Evolutionary conservation across 2,797 vertebrate genomes (phyloP), one percentile per base, ranked within the genome.

Genomic region (Otolemur crassicaudatus): DNA sequence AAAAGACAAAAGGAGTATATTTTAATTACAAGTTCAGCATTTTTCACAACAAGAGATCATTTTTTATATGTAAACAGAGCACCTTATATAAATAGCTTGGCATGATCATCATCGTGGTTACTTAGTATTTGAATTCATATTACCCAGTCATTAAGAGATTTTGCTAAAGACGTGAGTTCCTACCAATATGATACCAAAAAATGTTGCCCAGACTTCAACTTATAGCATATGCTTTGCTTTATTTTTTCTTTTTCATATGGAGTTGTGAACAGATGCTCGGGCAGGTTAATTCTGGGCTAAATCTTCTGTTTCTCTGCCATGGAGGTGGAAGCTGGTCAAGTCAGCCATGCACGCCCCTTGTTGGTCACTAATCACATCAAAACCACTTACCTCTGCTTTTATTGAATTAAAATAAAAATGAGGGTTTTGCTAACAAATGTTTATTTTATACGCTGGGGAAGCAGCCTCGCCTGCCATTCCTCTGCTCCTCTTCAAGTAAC

Each of bases 341-440:
- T 76, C 40, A 49, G 85, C 40, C 46, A 34, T 7, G 3, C 49
- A 3, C 27, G 37, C 95, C 93, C 63, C 73, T 95, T 83, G 81
- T 82, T 49, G 17, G 60, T 90, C 91, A 95, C 96, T 95, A 96
- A 94, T 95, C 93, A 94, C 81, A 95, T 92, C 69, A 93, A 94
- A 97, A 27, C 7, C 84, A 90, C 77, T 97, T 91, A 95, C 63
- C 90, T 96, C 94, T 87, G 46, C 53, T 94, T 93, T 95, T 95
- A 97, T 97, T 92, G 76, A 92, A 93, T 97, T 67, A 96, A 96
- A 88, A 96, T 94, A 53, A 95, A 97, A 94, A 92, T 61, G 65
- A 96, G 91, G 83, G 53, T 75, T 93, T 37, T 72, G 43, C 22
- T 91, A 83, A 90, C 60, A 90, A 87, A 92, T 23, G 49, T 73